phyloP scores from a whole-genome alignment of 2,113 vertebrate genomes.

The Ascaphus truei region DNA sequence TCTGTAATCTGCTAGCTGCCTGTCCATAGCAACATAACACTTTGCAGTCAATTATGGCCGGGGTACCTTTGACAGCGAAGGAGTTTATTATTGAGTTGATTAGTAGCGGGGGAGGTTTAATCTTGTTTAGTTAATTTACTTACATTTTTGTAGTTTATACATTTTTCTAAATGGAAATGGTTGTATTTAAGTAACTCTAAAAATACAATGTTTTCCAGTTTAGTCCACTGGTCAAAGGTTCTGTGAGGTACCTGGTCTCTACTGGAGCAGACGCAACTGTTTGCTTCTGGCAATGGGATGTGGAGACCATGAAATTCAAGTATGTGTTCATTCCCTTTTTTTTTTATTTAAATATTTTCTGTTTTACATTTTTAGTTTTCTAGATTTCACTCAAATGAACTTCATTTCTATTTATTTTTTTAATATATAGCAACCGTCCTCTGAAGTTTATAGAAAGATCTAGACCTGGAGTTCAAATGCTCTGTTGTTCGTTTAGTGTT shows the following conservation, averaged over 20 bases:
- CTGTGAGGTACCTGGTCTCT: conserved; percentile 89
- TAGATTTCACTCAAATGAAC: neutral
- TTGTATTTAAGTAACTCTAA: too few relatives aligned
- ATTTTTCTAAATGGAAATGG: too few relatives aligned
- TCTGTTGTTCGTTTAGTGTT: conserved; percentile 94
- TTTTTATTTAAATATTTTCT: neutral
- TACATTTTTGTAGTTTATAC: too few relatives aligned
- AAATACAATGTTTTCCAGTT: conserved; percentile 82
- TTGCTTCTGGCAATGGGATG: conserved; percentile 96
- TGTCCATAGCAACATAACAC: too few relatives aligned
- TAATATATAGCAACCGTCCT: conserved; percentile 73
- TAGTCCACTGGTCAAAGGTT: conserved; percentile 90
- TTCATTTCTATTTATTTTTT: conserved; percentile 25
- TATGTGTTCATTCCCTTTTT: conserved; percentile 48
- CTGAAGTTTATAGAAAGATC: conserved; percentile 91
- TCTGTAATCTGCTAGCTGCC: too few relatives aligned
- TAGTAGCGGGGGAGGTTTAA: too few relatives aligned
- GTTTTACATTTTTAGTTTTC: neutral
- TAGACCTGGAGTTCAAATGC: conserved; percentile 88
- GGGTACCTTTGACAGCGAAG: too few relatives aligned
- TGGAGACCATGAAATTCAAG: conserved; percentile 84
- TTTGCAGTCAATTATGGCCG: too few relatives aligned
- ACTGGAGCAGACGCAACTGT: conserved; percentile 95
- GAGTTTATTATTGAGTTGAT: too few relatives aligned
- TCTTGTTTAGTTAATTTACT: too few relatives aligned